phyloP scores from a whole-genome alignment of 2,888 invertebrate species.

The Parascotia fuliginaria region DNA sequence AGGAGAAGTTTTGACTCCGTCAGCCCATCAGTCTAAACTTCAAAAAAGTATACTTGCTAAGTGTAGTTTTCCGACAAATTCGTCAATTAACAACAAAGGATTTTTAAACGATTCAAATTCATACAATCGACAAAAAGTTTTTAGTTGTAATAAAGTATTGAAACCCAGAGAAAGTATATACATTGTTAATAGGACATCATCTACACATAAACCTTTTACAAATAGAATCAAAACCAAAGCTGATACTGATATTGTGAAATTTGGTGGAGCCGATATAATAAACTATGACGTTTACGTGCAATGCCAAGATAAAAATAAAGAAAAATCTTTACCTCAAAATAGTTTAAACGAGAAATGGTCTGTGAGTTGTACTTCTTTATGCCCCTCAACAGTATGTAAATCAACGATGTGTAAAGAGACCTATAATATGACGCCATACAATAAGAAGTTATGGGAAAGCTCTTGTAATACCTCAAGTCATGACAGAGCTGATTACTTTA shows the following conservation, averaged over 20 bases:
- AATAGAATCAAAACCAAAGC: slow-evolving; percentile 4
- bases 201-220: too few relatives aligned
- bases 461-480: slow-evolving; percentile 36
- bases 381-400: slow-evolving; percentile 20
- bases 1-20: slow-evolving; percentile 17
- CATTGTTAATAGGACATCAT: not conserved
- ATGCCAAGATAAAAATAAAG: slow-evolving; percentile 10
- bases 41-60: not conserved
- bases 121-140: not conserved
- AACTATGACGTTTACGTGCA: slow-evolving; percentile 15
- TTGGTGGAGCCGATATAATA: not conserved
- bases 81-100: not conserved
- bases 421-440: slow-evolving; percentile 5
- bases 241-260: slow-evolving; percentile 4
- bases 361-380: slow-evolving; percentile 16
- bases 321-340: slow-evolving; percentile 13
- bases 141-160: not conserved
- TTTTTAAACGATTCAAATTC: not conserved
- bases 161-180: not conserved
- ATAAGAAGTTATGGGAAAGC: slow-evolving; percentile 23
- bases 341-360: slow-evolving; percentile 7
- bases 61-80: not conserved
- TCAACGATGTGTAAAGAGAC: slow-evolving; percentile 16
- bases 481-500: slow-evolving; percentile 32
- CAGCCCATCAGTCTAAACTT: slow-evolving; percentile 10